Evolutionary conservation across 2,113 vertebrate species (phyloP), one percentile per base, ranked within the genome.

Genomic region (Plectropomus leopardus): DNA sequence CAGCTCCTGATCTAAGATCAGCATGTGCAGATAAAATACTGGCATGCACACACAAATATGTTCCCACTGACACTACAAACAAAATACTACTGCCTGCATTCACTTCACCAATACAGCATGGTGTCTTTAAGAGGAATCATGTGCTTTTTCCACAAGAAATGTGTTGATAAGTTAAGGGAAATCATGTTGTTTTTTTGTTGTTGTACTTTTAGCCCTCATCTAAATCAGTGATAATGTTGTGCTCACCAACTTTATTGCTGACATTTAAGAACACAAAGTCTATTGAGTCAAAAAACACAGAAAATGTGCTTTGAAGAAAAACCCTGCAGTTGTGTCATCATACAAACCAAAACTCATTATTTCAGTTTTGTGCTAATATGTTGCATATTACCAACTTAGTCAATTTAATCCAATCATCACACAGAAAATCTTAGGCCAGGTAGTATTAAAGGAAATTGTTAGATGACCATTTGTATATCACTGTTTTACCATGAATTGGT

Each of bases 1-100:
- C 58, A 84, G 84, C 36, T 59, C 68, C 82, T 76, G 69, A 72
- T 80, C 80, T 81, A 58, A 75, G 84, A 85, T 84, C 89, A 85
- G 82, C 60, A 60, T 55, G 5, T 74, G 36, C 28, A 83, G 32
- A 67, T 44, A 13, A 51, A 60, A 45, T 8, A 53, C n/a, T 36
- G 54, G 57, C 75, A 63, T 58, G 76, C 26, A 32, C 24, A 71
- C 82, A 48, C n/a, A 28, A 7, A 54, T 42, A 23, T 48, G 40
- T 55, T 73, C 15, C 17, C 23, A 17, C 7, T 6, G 5, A 64
- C 30, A 50, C 21, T 34, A n/a, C 47, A 42, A 60, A 36, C 30
- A 42, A 58, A 26, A 57, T n/a, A 32, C 45, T 45, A 23, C 61
- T 51, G 59, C 53, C 45, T 51, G 42, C 30, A 17, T 40, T 68